Evolutionary conservation across 2,797 vertebrate species (phyloP).

Genomic region (Enteromius trimaculatus): DNA sequence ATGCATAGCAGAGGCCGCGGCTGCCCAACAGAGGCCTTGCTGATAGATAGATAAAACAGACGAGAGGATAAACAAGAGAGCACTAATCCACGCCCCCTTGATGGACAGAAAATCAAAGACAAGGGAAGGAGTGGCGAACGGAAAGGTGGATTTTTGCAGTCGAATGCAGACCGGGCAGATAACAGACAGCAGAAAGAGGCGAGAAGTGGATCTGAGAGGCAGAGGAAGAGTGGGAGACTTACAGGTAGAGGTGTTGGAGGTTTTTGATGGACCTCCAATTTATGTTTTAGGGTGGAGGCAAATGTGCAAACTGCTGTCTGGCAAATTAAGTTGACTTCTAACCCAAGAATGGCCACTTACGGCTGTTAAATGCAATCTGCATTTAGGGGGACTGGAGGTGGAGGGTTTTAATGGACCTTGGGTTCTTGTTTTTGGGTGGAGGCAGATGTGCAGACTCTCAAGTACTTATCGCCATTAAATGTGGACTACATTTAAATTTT

Average conservation of each 20-base stretch:
- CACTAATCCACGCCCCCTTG: conserved; percentile 77
- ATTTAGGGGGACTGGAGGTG: conserved; percentile 33
- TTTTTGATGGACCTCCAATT: not conserved
- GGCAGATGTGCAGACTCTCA: not conserved
- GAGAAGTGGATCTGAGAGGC: conserved; percentile 34
- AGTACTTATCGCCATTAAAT: not conserved
- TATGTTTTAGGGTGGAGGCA: not conserved
- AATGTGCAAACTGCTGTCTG: not conserved
- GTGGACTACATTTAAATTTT: too few relatives aligned
- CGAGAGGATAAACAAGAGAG: conserved; percentile 83
- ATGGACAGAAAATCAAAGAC: conserved; percentile 81
- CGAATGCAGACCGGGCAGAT: not conserved
- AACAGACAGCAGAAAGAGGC: conserved; percentile 52
- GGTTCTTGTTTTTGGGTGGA: not conserved
- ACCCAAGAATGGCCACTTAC: not conserved
- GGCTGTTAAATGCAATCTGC: not conserved
- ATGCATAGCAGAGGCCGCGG: conserved; percentile 73
- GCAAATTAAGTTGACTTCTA: not conserved
- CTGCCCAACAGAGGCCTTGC: conserved; percentile 71
- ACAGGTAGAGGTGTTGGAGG: conserved; percentile 54
- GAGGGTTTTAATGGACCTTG: conserved; percentile 25
- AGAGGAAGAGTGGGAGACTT: conserved; percentile 31
- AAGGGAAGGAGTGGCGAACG: conserved; percentile 66
- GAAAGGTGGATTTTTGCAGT: conserved; percentile 61
- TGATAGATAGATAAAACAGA: conserved; percentile 83